Evolutionary conservation across 2,797 vertebrate genomes (phyloP).

Genomic region (Percopsis omiscomaycus): DNA sequence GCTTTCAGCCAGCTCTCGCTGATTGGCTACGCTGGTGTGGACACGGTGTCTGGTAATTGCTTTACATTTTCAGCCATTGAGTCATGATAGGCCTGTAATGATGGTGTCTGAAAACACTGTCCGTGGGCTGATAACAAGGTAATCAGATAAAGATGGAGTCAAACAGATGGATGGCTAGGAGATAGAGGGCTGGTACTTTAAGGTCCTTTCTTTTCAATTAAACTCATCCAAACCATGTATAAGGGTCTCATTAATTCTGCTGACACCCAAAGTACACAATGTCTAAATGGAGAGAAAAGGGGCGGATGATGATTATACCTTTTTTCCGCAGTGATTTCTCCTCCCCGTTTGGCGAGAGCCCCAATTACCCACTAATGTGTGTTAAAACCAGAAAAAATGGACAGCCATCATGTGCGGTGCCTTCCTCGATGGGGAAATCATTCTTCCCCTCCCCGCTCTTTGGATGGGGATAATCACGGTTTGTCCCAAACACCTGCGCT

Average conservation of each 20-base stretch:
- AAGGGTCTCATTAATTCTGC: slow-evolving; percentile 55
- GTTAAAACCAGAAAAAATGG: slow-evolving; percentile 79
- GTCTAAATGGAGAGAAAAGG: slow-evolving; percentile 54
- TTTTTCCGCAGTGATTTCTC: slow-evolving; percentile 32
- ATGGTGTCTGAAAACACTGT: slow-evolving; percentile 26
- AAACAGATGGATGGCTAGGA: slow-evolving; percentile 46
- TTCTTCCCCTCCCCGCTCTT: slow-evolving; percentile 66
- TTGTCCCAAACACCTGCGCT: slow-evolving; percentile 84
- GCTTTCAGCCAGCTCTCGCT: slow-evolving; percentile 22
- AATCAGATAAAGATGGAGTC: slow-evolving; percentile 52
- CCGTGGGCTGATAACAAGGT: slow-evolving; percentile 42
- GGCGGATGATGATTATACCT: slow-evolving; percentile 64
- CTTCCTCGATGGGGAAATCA: slow-evolving; percentile 71
- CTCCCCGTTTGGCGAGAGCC: slow-evolving; percentile 29
- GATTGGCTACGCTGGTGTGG: slow-evolving; percentile 20
- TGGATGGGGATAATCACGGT: slow-evolving; percentile 77
- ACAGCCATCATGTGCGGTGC: slow-evolving; percentile 62
- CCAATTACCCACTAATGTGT: slow-evolving; percentile 76
- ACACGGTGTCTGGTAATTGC: slow-evolving; percentile 40
- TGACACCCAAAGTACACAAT: slow-evolving; percentile 37
- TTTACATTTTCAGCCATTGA: slow-evolving; percentile 45
- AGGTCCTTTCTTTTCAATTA: slow-evolving; percentile 58
- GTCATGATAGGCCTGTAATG: slow-evolving; percentile 32
- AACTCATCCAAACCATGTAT: slow-evolving; percentile 49
- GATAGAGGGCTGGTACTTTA: slow-evolving; percentile 43